Evolutionary conservation across 2,797 vertebrate species (phyloP), one percentile per base, ranked within the genome.

Genomic region (Graptemys geographica): DNA sequence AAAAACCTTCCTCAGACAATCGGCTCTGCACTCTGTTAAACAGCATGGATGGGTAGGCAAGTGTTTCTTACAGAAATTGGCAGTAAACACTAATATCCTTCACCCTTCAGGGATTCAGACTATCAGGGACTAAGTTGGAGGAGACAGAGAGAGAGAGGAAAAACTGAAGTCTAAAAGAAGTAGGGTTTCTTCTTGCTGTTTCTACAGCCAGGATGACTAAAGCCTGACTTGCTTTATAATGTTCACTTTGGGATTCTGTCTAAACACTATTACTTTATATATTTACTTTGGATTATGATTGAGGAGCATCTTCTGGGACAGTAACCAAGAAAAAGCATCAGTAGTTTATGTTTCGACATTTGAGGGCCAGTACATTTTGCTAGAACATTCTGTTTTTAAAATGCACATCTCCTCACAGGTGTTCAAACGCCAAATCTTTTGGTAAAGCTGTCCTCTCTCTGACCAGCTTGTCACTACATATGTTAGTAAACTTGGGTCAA

Each of bases 341-440:
- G 21, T 89, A 92, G 96, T 91, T 97, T 96, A 44, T 44, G 93
- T 95, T 96, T 94, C 95, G 96, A 96, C 95, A 91, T 95, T 72
- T 89, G 89, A 94, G 90, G 89, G 88, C 86, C 95, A 95, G 92
- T 91, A 81, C 87, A 94, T 95, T 97, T 96, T 95, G 90, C 92
- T 97, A 90, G 92, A 95, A 96, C 84, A 0, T 90, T 89, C 96
- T 96, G 87, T 96, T 97, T 96, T 96, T 92, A 93, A 55, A 96
- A 97, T 92, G 95, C 93, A 96, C 96, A 96, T 96, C 95, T 96
- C 83, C 86, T 90, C 97, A 96, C 96, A 97, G 97, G 96, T 97
- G 96, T 97, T 96, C 95, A 95, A 95, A 83, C 59, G 95, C 83
- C 69, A 94, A 91, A 96, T 95, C 96, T 95, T 96, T n/a, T 12